phyloP scores from a whole-genome alignment of 2,888 invertebrate genomes.

The Archips crataeganus region DNA sequence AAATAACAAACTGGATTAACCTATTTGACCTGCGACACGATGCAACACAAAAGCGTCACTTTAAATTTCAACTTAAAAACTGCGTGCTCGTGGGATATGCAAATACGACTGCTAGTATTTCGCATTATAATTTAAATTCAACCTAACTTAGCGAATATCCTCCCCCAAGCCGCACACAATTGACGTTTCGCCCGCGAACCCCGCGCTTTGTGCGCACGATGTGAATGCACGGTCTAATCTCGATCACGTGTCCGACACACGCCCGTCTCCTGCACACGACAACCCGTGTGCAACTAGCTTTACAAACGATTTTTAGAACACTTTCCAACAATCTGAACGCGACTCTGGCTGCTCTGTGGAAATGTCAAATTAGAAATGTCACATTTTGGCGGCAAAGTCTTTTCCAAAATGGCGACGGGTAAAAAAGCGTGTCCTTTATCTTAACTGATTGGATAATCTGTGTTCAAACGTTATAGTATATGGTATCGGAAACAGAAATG shows the following conservation, averaged over 20 bases:
- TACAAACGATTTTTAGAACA: conserved; percentile 55
- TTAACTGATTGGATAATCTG: conserved; percentile 86
- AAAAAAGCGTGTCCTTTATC: conserved; percentile 85
- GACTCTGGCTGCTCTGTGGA: conserved; percentile 54
- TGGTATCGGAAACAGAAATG: conserved; percentile 84
- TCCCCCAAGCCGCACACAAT: conserved; percentile 79
- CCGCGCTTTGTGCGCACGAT: conserved; percentile 77
- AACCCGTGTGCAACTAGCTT: conserved; percentile 63
- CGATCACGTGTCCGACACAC: conserved; percentile 79
- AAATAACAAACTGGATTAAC: conserved; percentile 29
- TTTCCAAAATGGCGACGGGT: conserved; percentile 52
- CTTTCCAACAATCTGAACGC: conserved; percentile 48
- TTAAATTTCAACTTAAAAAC: conserved; percentile 48
- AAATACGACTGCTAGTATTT: conserved; percentile 76
- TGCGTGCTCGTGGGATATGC: conserved; percentile 78
- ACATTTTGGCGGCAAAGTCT: conserved; percentile 61
- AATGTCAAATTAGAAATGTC: conserved; percentile 57
- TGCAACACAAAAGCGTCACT: conserved; percentile 45
- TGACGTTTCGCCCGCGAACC: conserved; percentile 76
- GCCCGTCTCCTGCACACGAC: conserved; percentile 77
- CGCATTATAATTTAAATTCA: conserved; percentile 82
- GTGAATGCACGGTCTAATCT: conserved; percentile 81
- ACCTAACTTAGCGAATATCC: conserved; percentile 81
- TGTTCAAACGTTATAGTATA: conserved; percentile 82
- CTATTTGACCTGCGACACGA: conserved; percentile 42